Percentiles rank a stretch among this genome's conserved stretches.
Evolutionary conservation across 35 echinoderm and acorn worm species (phyloP).

Genomic region (Eucidaris tribuloides): DNA sequence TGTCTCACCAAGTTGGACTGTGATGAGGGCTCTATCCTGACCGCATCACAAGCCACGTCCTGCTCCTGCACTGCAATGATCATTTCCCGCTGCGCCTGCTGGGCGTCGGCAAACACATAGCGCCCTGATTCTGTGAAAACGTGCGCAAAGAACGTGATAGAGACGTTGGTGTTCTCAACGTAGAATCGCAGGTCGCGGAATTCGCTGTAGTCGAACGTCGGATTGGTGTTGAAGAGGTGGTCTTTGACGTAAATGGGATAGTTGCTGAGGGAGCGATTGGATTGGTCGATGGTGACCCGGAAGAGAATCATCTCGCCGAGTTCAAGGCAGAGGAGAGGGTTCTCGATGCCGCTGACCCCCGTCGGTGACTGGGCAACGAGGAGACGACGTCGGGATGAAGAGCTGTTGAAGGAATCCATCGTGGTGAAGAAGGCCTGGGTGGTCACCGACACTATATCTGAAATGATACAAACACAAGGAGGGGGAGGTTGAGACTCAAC

Average conservation of each 20-base stretch:
- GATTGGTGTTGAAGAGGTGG: conserved; percentile 97
- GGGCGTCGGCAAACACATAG: conserved; percentile 91
- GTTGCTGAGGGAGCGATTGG: conserved; percentile 71
- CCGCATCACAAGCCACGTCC: conserved; percentile 49
- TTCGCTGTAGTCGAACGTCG: conserved; percentile 93
- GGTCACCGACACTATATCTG: too few species aligned
- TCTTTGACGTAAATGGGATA: conserved; percentile 92
- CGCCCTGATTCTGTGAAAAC: conserved; percentile 87
- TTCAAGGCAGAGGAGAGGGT: conserved; percentile 86
- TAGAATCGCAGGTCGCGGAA: conserved; percentile 78
- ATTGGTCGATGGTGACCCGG: conserved; percentile 64
- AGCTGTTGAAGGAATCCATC: conserved; percentile 14
- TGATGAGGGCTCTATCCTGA: conserved; percentile 61
- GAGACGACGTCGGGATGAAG: conserved; percentile 59
- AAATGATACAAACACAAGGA: background rate
- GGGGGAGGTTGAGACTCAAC: background rate
- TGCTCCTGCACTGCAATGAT: conserved; percentile 77
- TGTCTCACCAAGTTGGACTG: conserved; percentile 49
- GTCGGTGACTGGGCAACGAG: conserved; percentile 6
- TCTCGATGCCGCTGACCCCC: conserved; percentile 55
- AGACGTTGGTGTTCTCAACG: conserved; percentile 72
- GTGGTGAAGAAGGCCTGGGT: conserved; percentile 35
- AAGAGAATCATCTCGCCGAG: conserved; percentile 96
- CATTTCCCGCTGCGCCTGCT: conserved; percentile 79
- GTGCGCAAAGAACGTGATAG: conserved; percentile 82